Evolutionary conservation across 92 coral and sea anemone species (phyloP).

Genomic region (Porites cylindrica): DNA sequence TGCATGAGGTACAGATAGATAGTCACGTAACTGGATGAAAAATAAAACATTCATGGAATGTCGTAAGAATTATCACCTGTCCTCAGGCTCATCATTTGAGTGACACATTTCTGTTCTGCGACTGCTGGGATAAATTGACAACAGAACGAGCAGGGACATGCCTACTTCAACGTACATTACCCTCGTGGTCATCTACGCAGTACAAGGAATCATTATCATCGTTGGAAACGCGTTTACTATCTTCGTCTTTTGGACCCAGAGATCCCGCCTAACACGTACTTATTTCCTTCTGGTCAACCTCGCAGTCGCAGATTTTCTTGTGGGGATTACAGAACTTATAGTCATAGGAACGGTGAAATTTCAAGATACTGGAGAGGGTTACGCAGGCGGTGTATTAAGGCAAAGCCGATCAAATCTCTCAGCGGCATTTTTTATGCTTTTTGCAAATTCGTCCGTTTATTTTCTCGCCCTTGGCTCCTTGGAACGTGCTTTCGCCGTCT

Average conservation of each 20-base stretch:
- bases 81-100: too few species aligned
- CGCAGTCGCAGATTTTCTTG: slow-evolving; percentile 22
- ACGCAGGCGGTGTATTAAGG: too few species aligned
- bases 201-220: neutral
- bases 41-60: too few species aligned
- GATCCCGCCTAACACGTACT: neutral
- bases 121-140: too few species aligned
- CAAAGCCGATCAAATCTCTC: neutral
- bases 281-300: slow-evolving; percentile 12
- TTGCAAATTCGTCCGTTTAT: neutral
- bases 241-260: slow-evolving; percentile 11
- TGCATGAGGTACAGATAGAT: too few species aligned
- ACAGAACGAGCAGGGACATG: neutral
- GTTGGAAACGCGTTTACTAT: slow-evolving; percentile 16
- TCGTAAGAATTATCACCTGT: too few species aligned
- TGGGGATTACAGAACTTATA: neutral
- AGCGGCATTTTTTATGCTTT: neutral
- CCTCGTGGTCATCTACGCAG: neutral
- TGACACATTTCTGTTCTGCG: too few species aligned
- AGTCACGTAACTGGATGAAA: too few species aligned
- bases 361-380: too few species aligned
- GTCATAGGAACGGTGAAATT: neutral
- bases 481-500: slow-evolving; percentile 18
- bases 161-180: neutral
- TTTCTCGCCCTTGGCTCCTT: slow-evolving; percentile 11